These are phyloP conservation scores for Eucera pruinosa DNA, from an alignment of 2,888 invertebrate species.

Conservation along the genomic window DNA sequence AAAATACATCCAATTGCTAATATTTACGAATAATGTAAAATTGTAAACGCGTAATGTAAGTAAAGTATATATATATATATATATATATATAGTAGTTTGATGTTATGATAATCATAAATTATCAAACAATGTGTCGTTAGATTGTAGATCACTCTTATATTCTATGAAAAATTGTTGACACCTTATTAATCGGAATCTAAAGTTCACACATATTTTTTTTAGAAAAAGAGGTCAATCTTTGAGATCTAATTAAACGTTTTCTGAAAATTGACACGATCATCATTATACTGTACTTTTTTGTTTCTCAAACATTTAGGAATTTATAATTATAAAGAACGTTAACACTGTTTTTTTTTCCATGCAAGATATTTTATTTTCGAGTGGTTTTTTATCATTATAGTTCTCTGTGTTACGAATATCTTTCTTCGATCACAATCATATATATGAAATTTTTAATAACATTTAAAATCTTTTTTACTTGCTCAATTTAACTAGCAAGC, in stretches of 20 bases:
- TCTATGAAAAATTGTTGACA: conserved; percentile 41
- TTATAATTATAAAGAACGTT: conserved; percentile 47
- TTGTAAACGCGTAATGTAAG: conserved; percentile 13
- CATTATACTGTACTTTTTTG: conserved; percentile 21
- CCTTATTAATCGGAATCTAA: conserved; percentile 35
- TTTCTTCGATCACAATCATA: conserved; percentile 32
- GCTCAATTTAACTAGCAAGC: background rate
- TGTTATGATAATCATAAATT: conserved; percentile 32
- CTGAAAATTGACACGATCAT: conserved; percentile 36
- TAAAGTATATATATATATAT: conserved; percentile 14
- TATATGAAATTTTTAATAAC: conserved; percentile 15
- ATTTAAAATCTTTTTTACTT: conserved; percentile 21
- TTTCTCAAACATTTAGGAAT: conserved; percentile 35
- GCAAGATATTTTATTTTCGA: conserved; percentile 59
- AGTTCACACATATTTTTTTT: conserved; percentile 35
- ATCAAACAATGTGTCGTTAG: conserved; percentile 31
- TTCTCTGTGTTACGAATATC: conserved; percentile 27
- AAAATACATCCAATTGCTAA: conserved; percentile 25
- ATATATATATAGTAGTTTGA: conserved; percentile 14
- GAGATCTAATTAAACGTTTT: conserved; percentile 40
- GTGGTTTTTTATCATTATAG: conserved; percentile 16
- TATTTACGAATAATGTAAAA: conserved; percentile 31
- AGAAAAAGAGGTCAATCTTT: conserved; percentile 40
- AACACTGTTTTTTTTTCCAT: conserved; percentile 31
- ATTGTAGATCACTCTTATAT: conserved; percentile 39